phyloP scores from a whole-genome alignment of 1,140 invertebrate species.

The Dreissena polymorpha region DNA sequence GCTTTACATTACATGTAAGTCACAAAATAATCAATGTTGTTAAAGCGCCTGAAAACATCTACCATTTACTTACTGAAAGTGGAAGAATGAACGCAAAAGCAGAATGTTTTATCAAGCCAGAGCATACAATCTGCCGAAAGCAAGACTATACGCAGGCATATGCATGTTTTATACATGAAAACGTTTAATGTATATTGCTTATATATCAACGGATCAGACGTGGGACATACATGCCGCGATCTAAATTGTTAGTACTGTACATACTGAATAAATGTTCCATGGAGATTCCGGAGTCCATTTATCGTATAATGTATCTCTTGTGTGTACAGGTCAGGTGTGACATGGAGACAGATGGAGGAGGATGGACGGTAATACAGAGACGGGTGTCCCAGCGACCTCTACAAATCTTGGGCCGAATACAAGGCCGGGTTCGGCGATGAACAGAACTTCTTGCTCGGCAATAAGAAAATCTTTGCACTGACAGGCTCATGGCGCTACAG shows the following conservation, averaged over 20 bases:
- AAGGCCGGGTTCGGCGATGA: constrained; percentile 12
- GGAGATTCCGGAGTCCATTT: no score
- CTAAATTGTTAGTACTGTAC: no score
- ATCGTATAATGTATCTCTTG: background rate
- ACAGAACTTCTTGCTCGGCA: constrained; percentile 15
- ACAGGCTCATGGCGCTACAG: background rate
- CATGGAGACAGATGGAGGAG: background rate
- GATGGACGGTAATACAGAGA: constrained; percentile 27
- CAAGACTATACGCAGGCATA: background rate
- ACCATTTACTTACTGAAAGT: background rate
- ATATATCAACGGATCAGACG: no score
- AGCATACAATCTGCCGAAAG: background rate
- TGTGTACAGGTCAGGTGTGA: background rate
- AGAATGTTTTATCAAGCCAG: no score
- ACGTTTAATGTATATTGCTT: background rate
- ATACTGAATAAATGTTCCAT: no score
- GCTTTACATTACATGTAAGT: background rate
- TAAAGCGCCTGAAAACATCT: background rate
- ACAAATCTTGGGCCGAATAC: constrained; percentile 13
- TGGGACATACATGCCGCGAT: no score
- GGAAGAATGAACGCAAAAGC: background rate
- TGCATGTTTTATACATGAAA: background rate
- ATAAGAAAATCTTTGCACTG: constrained; percentile 12
- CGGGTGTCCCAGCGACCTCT: constrained; percentile 13
- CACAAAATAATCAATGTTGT: no score